Evolutionary conservation across 37 sponge, comb jelly and placozoan genomes (phyloP).

Genomic region (Eunapius fragilis): DNA sequence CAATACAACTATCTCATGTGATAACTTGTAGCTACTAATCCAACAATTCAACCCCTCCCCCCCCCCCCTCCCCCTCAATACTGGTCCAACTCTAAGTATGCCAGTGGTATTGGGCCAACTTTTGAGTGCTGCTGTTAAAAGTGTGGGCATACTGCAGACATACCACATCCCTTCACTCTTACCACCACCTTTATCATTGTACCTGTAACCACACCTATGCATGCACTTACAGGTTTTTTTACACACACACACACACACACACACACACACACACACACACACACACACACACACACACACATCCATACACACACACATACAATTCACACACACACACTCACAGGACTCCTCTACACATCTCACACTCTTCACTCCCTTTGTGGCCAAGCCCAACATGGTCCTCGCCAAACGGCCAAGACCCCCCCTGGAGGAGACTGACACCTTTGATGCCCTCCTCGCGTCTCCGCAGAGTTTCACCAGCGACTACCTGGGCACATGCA

Average conservation of each 20-base stretch:
- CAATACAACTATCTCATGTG: no score
- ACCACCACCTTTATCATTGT: no score
- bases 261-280: background rate
- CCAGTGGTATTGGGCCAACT: no score
- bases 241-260: background rate
- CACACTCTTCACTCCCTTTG: constrained; percentile 39
- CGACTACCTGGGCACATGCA: constrained; percentile 3
- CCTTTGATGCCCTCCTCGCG: constrained; percentile 28
- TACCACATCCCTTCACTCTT: no score
- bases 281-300: background rate
- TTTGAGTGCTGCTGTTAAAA: no score
- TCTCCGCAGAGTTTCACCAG: constrained; percentile 7
- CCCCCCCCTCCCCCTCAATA: no score
- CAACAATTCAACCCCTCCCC: no score
- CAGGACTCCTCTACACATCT: background rate
- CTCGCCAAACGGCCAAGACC: constrained; percentile 34
- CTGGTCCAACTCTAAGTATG: no score
- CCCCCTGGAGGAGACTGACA: constrained; percentile 9
- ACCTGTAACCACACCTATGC: no score
- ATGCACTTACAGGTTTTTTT: no score
- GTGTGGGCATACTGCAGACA: no score
- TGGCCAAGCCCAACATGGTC: constrained; percentile 38
- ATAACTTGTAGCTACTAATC: no score
- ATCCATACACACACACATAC: background rate
- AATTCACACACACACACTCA: background rate